A percentile compares a stretch with the other conserved stretches of the same genome.
These are phyloP conservation scores for Nerophis ophidion DNA, from an alignment of 2,113 vertebrate species.

Conservation along the genomic window DNA sequence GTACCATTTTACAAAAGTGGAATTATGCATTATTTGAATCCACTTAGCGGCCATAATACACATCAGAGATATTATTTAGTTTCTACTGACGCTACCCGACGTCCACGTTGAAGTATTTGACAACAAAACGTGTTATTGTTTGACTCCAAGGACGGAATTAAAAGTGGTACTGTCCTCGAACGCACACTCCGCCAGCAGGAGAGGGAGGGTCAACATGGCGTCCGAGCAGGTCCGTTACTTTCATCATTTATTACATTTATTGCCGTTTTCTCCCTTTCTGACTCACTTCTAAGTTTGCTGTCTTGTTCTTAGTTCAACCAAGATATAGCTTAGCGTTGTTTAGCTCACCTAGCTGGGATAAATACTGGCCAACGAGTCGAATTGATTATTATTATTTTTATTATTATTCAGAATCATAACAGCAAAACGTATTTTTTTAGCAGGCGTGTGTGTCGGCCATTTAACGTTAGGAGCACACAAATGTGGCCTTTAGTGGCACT, in stretches of 20 bases:
- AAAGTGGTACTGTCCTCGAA: constrained; percentile 46
- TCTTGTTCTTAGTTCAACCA: neutral
- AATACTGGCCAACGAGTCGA: constrained; percentile 17
- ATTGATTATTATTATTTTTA: neutral
- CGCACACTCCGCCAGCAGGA: constrained; percentile 32
- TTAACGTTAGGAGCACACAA: accelerated
- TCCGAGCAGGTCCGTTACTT: constrained; percentile 76
- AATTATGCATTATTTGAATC: neutral
- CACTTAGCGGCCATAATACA: neutral
- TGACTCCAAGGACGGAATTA: neutral
- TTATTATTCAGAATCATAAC: neutral
- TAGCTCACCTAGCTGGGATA: neutral
- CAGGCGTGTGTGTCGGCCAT: neutral
- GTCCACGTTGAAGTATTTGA: neutral
- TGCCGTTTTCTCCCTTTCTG: constrained; percentile 1
- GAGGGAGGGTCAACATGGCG: constrained; percentile 76
- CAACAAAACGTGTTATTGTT: neutral
- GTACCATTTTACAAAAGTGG: constrained; percentile 43
- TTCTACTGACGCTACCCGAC: accelerated
- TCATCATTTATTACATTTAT: constrained; percentile 6
- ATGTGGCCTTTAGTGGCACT: neutral
- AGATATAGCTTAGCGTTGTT: neutral
- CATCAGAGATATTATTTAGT: accelerated
- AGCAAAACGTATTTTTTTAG: neutral
- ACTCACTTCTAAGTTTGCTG: neutral